Percentiles rank a stretch among this genome's conserved stretches.
Conservation (phyloP, 2,888 invertebrate genomes). For the Ptychoptera contaminata region DNA sequence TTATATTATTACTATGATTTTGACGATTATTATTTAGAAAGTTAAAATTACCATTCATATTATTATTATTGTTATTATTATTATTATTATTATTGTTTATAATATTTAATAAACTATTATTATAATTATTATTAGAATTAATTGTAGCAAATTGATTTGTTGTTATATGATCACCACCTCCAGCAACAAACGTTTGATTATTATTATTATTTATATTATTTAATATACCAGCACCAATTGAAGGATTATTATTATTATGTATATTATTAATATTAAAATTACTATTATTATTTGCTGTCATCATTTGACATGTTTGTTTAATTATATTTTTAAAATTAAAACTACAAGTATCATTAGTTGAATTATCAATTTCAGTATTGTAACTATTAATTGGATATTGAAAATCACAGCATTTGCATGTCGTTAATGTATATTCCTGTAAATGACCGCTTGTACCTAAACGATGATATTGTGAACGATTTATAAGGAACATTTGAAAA, state of each 20-base stretch:
- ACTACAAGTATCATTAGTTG: not conserved
- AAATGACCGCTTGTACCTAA: slow-evolving; percentile 38
- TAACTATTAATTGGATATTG: slow-evolving; percentile 22
- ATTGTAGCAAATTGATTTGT: not conserved
- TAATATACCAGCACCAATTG: not conserved
- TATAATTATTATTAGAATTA: slow-evolving; percentile 11
- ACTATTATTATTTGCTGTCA: slow-evolving; percentile 1
- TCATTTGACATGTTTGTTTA: not conserved
- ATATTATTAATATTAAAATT: not conserved
- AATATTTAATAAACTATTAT: slow-evolving; percentile 12
- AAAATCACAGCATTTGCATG: slow-evolving; percentile 37
- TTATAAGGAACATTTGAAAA: slow-evolving; percentile 41
- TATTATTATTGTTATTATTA: slow-evolving; percentile 10
- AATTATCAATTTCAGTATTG: slow-evolving; percentile 8
- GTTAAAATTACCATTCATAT: not conserved
- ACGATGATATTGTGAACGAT: slow-evolving; percentile 45
- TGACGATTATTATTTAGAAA: no score
- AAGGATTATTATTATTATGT: slow-evolving; percentile 8
- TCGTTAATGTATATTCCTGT: slow-evolving; percentile 40
- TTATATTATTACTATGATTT: no score
- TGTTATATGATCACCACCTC: no score
- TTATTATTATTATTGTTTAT: slow-evolving; percentile 10
- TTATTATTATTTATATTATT: slow-evolving; percentile 2
- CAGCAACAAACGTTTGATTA: no score
- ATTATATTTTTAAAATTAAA: not conserved